phyloP scores from a whole-genome alignment of 2,888 invertebrate genomes.

The Thysanoteuthis rhombus region DNA sequence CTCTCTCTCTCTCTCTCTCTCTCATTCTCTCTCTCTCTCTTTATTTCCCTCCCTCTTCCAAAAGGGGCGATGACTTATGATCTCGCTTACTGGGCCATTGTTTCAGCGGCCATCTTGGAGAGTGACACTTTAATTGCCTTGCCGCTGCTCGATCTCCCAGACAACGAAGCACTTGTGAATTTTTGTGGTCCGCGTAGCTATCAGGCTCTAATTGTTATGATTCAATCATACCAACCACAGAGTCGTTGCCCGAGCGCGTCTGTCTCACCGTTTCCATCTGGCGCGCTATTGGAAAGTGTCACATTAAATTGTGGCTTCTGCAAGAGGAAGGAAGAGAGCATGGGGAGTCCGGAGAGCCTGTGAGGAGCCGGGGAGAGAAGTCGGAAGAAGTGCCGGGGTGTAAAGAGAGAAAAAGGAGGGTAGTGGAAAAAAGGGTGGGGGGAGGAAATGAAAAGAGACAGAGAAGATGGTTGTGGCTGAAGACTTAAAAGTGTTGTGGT shows the following conservation, averaged over 20 bases:
- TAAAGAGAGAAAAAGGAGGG: neutral
- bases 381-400: neutral
- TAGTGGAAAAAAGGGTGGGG: no score
- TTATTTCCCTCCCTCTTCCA: no score
- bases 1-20: neutral
- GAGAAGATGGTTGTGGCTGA: neutral
- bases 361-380: neutral
- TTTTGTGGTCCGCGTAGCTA: slow-evolving; percentile 12
- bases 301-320: neutral
- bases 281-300: neutral
- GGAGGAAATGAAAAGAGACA: neutral
- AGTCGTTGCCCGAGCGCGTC: neutral
- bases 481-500: neutral
- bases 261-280: neutral
- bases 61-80: slow-evolving; percentile 12
- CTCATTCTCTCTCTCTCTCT: neutral
- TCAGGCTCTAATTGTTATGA: slow-evolving; percentile 12
- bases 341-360: neutral
- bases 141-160: neutral
- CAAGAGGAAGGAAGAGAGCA: neutral
- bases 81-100: neutral
- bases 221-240: slow-evolving; percentile 12
- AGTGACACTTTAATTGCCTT: slow-evolving; percentile 12
- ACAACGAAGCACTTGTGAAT: neutral
- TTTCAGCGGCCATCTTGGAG: slow-evolving; percentile 12